Evolutionary conservation across 2,797 vertebrate genomes (phyloP), one percentile per base, ranked within the genome.

Genomic region (Oryzias dopingdopingensis): DNA sequence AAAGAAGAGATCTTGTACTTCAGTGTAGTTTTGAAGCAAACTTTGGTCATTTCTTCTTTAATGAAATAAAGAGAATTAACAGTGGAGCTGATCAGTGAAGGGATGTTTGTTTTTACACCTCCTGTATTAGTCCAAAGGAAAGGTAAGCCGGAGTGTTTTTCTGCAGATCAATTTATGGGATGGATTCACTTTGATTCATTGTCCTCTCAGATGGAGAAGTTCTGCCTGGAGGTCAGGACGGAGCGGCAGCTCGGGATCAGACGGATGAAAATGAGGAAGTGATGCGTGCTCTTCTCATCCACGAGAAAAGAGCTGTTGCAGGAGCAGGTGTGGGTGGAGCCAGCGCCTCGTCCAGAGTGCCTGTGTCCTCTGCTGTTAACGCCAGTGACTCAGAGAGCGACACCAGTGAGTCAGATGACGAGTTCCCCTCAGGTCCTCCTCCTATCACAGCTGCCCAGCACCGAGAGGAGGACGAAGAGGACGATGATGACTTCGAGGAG

Each of bases 281-380:
- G 78, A 99, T 99, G 96, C 94, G 93, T 0, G 95, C 97, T 1
- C 89, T 99, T 48, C 96, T 99, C 41, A 98, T 99, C 83, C 97
- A 99, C 0, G 97, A 99, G 86, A 98, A 98, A 86, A 95, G 95
- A 69, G 91, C 85, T 0, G 84, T 61, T 0, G 86, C 90, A 0
- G 87, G 81, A 0, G 50, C 88, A 0, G 78, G 83, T 0, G 68
- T 2, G 15, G 70, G 68, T 0, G 80, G 77, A 41, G 66, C 65
- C 0, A 59, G 88, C 4, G 65, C 90, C 0, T 77, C 89, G 0
- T 62, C 87, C 66, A 93, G 83, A 0, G 90, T 86, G 8, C 71
- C 79, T 0, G 2, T 66, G n/a, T 61, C 73, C 0, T 16, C 77
- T 55, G 14, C 53, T 4, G 48, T 68, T 2, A 91, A 90, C 0